Evolutionary conservation across 2,113 vertebrate species (phyloP), one percentile per base, ranked within the genome.

Genomic region (Microcebus murinus): DNA sequence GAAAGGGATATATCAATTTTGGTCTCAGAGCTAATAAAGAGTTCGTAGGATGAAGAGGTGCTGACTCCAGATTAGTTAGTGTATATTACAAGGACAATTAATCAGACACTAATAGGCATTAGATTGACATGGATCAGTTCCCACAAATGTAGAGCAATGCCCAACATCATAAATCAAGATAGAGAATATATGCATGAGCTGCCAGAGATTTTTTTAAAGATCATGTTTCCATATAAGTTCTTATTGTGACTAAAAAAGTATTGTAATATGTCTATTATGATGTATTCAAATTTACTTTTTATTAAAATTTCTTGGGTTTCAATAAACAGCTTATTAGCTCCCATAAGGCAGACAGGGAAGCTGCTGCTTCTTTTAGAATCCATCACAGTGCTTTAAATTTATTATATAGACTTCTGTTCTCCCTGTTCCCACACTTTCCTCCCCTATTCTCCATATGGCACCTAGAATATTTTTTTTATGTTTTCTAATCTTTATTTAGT

Each of bases 121-220:
- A 95, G 92, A 83, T 31, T 79, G 96, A 96, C 87, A 96, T 74
- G 96, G 87, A 89, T 97, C 95, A 94, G 84, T 97, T 95, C 92
- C 79, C 95, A 87, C 90, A 83, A 93, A 96, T 68, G 79, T 36
- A 97, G 73, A 90, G 65, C 87, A 89, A 82, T 20, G 31, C 42
- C 61, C 59, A 89, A 83, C 29, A 67, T 76, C 63, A 96, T 96
- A 97, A 97, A 98, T 96, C 95, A 97, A 59, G 55, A 65, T 82
- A 48, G 55, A 12, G 45, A 87, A 63, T 68, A 61, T 14, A 65
- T 14, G 25, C 20, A 61, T 39, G 25, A 73, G 61, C 20, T 83
- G 23, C 52, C 12, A 70, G 71, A 89, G 25, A 76, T 27, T 27
- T 55, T 21, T 76, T 34, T 57, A 68, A 65, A 59, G 39, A 21